phyloP scores from a whole-genome alignment of 2,113 vertebrate species.

The Oriolus oriolus region DNA sequence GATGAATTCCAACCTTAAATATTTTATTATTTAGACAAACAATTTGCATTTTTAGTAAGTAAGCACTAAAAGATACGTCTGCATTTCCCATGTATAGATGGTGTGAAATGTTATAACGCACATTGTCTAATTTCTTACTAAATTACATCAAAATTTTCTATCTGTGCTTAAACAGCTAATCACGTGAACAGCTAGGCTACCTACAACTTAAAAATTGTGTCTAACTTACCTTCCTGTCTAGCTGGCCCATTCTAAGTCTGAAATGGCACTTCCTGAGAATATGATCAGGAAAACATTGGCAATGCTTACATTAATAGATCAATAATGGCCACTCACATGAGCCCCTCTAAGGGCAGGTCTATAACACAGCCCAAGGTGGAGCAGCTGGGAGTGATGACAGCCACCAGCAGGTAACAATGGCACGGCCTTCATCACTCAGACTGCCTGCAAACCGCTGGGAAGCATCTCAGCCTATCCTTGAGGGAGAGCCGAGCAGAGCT shows the following conservation, averaged over 20 bases:
- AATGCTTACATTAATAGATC: neutral
- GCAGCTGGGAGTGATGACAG: neutral
- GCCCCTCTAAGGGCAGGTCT: neutral
- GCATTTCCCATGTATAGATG: neutral
- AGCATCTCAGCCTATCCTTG: neutral
- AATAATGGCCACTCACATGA: neutral
- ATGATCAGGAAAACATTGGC: neutral
- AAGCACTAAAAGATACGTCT: neutral
- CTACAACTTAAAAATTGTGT: neutral
- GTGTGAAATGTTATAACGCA: neutral
- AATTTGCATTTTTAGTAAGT: conserved; percentile 4
- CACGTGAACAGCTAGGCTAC: neutral
- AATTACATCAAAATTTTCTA: neutral
- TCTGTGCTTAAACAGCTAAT: neutral
- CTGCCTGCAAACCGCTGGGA: neutral
- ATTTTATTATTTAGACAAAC: conserved; percentile 42
- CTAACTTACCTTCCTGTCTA: neutral
- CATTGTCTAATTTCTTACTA: neutral
- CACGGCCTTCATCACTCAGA: neutral
- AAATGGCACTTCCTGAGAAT: neutral
- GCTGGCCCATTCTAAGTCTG: neutral
- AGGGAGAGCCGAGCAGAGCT: rapidly evolving
- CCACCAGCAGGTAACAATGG: neutral
- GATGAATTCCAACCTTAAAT: conserved; percentile 41
- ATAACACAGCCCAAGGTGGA: neutral